These are phyloP conservation scores for Grammomys surdaster DNA, from an alignment of 2,113 vertebrate species.

Conservation along the genomic window DNA sequence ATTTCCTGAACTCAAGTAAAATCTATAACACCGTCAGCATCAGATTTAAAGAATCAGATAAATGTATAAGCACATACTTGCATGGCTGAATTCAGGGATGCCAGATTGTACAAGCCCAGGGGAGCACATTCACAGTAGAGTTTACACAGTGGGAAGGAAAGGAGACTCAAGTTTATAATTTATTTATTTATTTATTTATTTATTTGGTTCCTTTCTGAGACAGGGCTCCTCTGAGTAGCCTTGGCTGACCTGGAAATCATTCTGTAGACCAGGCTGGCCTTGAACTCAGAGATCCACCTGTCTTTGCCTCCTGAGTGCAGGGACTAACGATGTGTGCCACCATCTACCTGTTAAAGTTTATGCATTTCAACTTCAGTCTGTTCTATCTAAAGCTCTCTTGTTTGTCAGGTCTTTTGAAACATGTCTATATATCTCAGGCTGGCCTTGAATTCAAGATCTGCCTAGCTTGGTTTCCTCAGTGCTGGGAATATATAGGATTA, in stretches of 20 bases:
- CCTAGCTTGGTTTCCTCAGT: background rate
- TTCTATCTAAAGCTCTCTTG: background rate
- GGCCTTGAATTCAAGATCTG: background rate
- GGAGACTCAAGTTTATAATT: background rate
- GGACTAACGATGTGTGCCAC: too few species aligned
- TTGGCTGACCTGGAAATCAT: background rate
- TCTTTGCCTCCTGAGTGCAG: too few species aligned
- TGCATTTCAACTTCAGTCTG: slow-evolving; percentile 1
- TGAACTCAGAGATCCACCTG: too few species aligned
- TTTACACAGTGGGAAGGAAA: background rate
- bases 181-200: too few species aligned
- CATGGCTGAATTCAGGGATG: background rate
- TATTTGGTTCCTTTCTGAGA: too few species aligned
- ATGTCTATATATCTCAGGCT: background rate
- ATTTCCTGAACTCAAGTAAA: slow-evolving; percentile 56
- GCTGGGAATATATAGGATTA: background rate
- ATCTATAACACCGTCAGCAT: background rate
- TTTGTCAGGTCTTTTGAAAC: background rate
- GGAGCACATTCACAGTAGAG: background rate
- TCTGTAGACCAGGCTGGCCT: too few species aligned
- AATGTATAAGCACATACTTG: background rate
- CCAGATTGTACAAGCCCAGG: background rate
- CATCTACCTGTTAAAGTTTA: background rate
- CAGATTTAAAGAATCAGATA: background rate
- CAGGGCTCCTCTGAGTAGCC: too few species aligned